Evolutionary conservation across 2,888 invertebrate species (phyloP), one percentile per base, ranked within the genome.

Genomic region (Tricholauxania praeusta): DNA sequence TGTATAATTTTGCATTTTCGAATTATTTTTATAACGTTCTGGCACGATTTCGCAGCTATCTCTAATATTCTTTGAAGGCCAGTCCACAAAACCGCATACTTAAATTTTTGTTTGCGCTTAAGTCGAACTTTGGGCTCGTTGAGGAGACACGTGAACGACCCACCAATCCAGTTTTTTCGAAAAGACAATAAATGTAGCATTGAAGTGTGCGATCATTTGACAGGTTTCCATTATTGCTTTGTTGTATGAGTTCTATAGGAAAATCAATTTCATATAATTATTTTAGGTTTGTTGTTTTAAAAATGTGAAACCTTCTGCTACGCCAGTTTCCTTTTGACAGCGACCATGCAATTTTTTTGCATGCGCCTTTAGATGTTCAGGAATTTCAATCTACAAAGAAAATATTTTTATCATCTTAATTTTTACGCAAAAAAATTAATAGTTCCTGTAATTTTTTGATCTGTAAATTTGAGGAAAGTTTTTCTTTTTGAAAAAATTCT

Each of bases 161-260:
- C 70, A 87, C 87, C 78, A 87, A 75, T 57, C 85, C 85, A 39
- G 84, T 79, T 71, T 79, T 81, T n/a, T 85, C 80, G 53, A 86
- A 81, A 72, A 87, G 77, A 74, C 87, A 87, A 62, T 86, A 83
- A 0, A 87, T 59, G 68, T 86, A 87, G 52, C 87, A 87, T 71
- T 86, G 82, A 1, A 87, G 77, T 10, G 73, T 69, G 12, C 76
- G 79, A 74, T 85, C 82, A 14, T 76, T 73, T 12, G 85, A 81
- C 48, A 87, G 69, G 47, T 65, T 57, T 39, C 81, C 79, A 17
- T 75, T 78, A 8, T 79, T 75, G 3, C 77, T 79, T 49, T 78
- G 63, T 0, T 1, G 15, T 19, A 84, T 71, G 1, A 80, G 15
- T 2, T 78, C 85, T 83, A 49, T 52, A 71, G 39, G 7, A 59